Evolutionary conservation across 2,888 invertebrate species (phyloP), one percentile per base, ranked within the genome.

Genomic region (Nomada fabriciana): DNA sequence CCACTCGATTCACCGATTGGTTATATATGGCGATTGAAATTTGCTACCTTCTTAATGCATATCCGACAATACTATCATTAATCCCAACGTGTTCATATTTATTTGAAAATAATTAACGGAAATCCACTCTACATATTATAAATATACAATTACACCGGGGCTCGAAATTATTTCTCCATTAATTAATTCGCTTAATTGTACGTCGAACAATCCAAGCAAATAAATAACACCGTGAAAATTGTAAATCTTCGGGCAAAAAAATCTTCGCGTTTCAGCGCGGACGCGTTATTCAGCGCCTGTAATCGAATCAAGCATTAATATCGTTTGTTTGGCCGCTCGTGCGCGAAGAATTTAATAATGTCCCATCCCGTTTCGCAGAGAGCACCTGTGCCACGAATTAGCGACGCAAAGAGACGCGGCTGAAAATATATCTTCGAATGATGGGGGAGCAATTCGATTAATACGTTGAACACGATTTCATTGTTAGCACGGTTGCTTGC

Each of bases 311-410:
- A 59, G 25, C 25, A 68, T 76, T 68, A 75, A 72, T 71, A 61
- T 43, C 63, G 50, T 76, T 76, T 70, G 60, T 75, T 71, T 59
- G 55, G 52, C 52, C 53, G 61, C 57, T 63, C 60, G 67, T 15
- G 61, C 70, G 65, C 57, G 74, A 68, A 61, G 71, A 75, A 82
- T 80, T 82, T 72, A 75, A 82, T 82, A 71, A 80, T 60, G 43
- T 20, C 70, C 36, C 43, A 42, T 61, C 29, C 60, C 69, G 67
- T 55, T 25, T 18, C 65, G 57, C 5, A 23, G 60, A 9, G 43
- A 59, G 52, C 43, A 11, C 36, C n/a, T 25, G 69, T 36, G 25
- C 59, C 43, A 15, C 47, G 18, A 70, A 80, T 77, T 60, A 70
- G 65, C 47, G 36, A 50, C 20, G 55, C 43, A 67, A 25, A 60